Evolutionary conservation across 2,888 invertebrate species (phyloP).

Genomic region (Drosophila basisetae): DNA sequence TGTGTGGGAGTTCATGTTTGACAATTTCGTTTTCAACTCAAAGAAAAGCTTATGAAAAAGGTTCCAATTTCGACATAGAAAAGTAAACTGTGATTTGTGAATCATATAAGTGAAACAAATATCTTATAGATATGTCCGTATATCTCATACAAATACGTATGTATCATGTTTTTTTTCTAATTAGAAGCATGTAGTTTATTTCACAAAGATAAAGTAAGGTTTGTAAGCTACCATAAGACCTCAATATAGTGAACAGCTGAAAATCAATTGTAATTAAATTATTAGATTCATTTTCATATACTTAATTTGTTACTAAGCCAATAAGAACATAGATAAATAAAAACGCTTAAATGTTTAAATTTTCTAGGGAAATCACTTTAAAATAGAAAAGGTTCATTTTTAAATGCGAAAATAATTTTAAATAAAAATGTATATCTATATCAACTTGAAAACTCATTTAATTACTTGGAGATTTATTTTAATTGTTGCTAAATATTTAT

Average conservation of each 20-base stretch:
- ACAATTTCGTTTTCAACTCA: constrained; percentile 3
- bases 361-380: neutral
- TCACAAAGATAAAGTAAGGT: constrained; percentile 10
- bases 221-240: neutral
- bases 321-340: neutral
- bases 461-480: neutral
- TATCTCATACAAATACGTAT: neutral
- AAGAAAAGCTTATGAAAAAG: neutral
- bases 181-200: constrained; percentile 7
- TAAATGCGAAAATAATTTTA: neutral
- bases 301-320: neutral
- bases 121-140: constrained; percentile 1
- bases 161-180: constrained; percentile 9
- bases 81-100: constrained; percentile 23
- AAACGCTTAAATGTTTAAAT: neutral
- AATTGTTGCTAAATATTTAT: neutral
- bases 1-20: constrained; percentile 24
- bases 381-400: neutral
- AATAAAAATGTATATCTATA: neutral
- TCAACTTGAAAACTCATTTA: neutral
- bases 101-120: constrained; percentile 21
- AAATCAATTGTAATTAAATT: neutral
- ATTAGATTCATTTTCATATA: neutral
- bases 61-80: constrained; percentile 27
- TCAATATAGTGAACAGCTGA: neutral